Base-by-base conservation (phyloP, 1,140 invertebrate species). In the Sinella curviseta region DNA sequence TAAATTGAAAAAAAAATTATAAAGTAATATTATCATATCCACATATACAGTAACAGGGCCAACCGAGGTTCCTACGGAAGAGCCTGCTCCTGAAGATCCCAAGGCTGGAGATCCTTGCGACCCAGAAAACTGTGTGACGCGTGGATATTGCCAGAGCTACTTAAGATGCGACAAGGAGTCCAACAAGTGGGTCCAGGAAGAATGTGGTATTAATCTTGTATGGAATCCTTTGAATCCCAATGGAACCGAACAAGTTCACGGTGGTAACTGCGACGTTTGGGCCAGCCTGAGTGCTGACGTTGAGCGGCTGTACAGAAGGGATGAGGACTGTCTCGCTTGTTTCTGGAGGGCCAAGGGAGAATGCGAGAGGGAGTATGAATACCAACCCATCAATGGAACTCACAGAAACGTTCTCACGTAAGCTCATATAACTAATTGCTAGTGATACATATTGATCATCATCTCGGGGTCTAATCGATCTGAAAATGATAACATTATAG, bases 241-340 rank as follows among this genome's bases (percentile, higher is more conserved):
- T 30, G 65, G 65, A 8, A 4, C 26, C 30, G 31, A 14, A 3
- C 14, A 60, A 8, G 24, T 70, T 33, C 65, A 70, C 31, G 65
- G 65, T 4, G 65, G 65, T 31, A 70, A 70, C 31, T 70, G 65
- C 30, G 65, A 70, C 65, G 8, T 31, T 16, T 70, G 65, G 65
- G 65, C 30, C 3, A 33, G 31, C 31, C 14, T 70, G 1, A 4
- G 8, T 33, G 26, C 2, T 12, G 65, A 70, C 2, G 31, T 24
- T 30, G 28, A 70, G 31, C 3, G 31, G 12, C 3, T 4, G 14
- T 33, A 70, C 31, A 70, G 65, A n/a, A 70, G n/a, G 26, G 65
- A 70, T 24, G 26, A 24, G 4, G 65, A 70, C 8, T 70, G 65
- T 30, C 8, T 70, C 2, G 65, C 65, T 4, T 70, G 65, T 30